phyloP scores from a whole-genome alignment of 1,140 invertebrate genomes.

The Saxidomus purpurata region DNA sequence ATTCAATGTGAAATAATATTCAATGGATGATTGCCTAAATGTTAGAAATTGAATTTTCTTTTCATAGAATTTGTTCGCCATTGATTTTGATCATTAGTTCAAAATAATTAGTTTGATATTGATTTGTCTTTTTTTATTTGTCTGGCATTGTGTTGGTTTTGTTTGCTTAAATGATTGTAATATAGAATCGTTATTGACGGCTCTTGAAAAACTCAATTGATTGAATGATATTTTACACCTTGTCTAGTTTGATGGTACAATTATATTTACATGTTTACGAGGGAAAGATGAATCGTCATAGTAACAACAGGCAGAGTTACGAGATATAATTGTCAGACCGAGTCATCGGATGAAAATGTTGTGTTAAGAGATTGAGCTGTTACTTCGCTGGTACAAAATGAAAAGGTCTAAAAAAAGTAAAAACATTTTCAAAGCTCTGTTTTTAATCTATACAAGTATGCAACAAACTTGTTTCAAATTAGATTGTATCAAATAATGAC shows the following conservation, averaged over 20 bases:
- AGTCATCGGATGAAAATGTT: too few species aligned
- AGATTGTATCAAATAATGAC: too few species aligned
- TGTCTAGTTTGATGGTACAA: neutral
- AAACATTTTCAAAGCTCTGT: too few species aligned
- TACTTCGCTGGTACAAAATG: too few species aligned
- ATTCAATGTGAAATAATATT: neutral
- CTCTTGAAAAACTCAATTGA: neutral
- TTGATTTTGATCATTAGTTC: neutral
- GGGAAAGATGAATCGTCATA: slow-evolving; percentile 10
- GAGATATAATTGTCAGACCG: too few species aligned
- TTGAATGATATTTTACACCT: neutral
- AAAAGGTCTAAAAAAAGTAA: too few species aligned
- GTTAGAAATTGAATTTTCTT: slow-evolving; percentile 17
- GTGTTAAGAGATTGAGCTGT: too few species aligned
- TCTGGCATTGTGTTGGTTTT: slow-evolving; percentile 7
- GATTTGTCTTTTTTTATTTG: neutral
- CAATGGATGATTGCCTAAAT: neutral
- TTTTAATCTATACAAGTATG: too few species aligned
- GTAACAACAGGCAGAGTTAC: too few species aligned
- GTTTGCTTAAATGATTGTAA: slow-evolving; percentile 4
- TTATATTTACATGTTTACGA: neutral
- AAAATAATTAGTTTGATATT: neutral
- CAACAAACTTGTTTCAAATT: too few species aligned
- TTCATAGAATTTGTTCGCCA: neutral
- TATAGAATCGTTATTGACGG: neutral